Conservation (phyloP, 2,888 invertebrate species). For the Agrotis puta region DNA sequence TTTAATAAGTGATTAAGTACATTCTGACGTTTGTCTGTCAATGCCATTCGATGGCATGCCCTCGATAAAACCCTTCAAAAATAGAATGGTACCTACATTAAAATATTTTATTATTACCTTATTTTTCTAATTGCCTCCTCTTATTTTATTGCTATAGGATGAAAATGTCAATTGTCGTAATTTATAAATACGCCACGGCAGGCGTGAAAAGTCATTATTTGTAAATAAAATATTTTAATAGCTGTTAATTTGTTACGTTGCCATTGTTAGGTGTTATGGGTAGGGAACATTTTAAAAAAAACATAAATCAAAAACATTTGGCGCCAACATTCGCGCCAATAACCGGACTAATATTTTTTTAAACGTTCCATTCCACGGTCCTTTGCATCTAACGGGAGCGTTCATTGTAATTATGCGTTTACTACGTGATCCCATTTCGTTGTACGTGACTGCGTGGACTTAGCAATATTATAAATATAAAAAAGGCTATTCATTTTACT, state of each 20-base stretch:
- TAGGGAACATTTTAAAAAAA: too few species aligned
- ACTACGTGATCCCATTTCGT: conserved; percentile 87
- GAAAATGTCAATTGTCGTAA: not conserved
- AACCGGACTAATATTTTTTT: conserved; percentile 53
- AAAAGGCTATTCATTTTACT: conserved; percentile 65
- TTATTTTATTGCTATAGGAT: not conserved
- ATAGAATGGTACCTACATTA: not conserved
- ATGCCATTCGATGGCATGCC: conserved; percentile 2
- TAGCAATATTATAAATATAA: conserved; percentile 73
- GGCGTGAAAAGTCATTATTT: not conserved
- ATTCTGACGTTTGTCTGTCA: conserved; percentile 6
- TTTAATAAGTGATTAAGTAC: conserved; percentile 6
- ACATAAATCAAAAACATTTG: conserved; percentile 20
- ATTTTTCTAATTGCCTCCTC: too few species aligned
- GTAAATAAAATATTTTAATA: too few species aligned
- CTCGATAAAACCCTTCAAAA: not conserved
- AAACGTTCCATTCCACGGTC: conserved; percentile 66
- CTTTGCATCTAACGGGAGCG: conserved; percentile 76
- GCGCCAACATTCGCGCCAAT: conserved; percentile 57
- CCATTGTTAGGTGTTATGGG: not conserved
- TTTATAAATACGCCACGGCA: too few species aligned
- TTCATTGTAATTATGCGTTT: conserved; percentile 85
- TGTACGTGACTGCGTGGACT: conserved; percentile 83
- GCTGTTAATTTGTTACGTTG: not conserved
- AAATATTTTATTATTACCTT: too few species aligned